Percentiles rank a stretch among this genome's conserved stretches.
phyloP scores from a whole-genome alignment of 2,888 invertebrate genomes.

The Acrobasis suavella region DNA sequence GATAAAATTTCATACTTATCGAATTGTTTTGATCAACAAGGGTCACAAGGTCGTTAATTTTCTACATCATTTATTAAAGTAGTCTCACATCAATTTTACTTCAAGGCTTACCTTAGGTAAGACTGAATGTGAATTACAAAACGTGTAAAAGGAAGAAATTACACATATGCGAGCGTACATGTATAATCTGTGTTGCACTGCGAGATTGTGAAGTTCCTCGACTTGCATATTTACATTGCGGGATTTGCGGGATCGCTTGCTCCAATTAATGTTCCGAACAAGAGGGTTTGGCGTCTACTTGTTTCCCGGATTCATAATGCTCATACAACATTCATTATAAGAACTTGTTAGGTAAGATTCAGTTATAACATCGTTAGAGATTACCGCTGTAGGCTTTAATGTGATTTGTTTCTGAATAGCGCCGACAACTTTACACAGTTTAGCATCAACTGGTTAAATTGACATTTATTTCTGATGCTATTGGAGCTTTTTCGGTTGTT shows the following conservation, averaged over 20 bases:
- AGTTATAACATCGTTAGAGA: constrained; percentile 5
- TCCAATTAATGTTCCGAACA: constrained; percentile 39
- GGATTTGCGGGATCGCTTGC: constrained; percentile 38
- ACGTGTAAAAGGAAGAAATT: constrained; percentile 5
- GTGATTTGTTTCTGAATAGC: not conserved
- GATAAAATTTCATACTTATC: no score
- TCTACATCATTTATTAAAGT: no score
- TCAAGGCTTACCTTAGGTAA: no score
- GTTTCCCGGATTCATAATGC: constrained; percentile 35
- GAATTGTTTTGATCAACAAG: no score
- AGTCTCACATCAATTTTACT: no score
- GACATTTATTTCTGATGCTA: no score
- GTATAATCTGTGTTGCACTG: constrained; percentile 30
- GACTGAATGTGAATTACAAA: not conserved
- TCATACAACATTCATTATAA: not conserved
- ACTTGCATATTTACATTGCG: constrained; percentile 45
- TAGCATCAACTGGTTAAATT: no score
- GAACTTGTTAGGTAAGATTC: not conserved
- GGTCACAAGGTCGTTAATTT: no score
- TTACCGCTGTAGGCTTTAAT: not conserved
- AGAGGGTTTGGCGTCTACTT: constrained; percentile 42
- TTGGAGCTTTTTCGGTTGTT: no score
- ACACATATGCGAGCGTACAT: not conserved
- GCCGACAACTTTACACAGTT: not conserved
- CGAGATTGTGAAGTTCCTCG: constrained; percentile 34